Evolutionary conservation across 1,140 invertebrate genomes (phyloP).

Genomic region (Mercenaria mercenaria): DNA sequence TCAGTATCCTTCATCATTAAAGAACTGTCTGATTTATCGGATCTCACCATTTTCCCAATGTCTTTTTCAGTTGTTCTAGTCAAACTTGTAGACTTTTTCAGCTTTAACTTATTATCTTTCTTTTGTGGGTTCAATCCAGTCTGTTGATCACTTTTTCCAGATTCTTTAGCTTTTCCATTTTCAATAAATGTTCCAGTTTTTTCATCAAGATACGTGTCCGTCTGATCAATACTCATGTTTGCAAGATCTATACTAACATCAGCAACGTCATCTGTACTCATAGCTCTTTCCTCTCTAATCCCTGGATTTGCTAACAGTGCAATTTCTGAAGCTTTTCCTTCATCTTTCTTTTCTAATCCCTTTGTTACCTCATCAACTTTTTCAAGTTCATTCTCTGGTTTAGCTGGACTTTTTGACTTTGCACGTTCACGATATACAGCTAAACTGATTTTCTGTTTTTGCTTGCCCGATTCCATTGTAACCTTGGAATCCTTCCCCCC

Average conservation of each 20-base stretch:
- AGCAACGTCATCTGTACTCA: constrained; percentile 33
- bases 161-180: neutral
- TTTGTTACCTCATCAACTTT: neutral
- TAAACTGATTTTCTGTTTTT: constrained; percentile 38
- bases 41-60: neutral
- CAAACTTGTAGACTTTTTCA: constrained; percentile 38
- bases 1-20: neutral
- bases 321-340: neutral
- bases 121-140: neutral
- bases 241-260: constrained; percentile 51
- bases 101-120: constrained; percentile 29
- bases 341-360: neutral
- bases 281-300: constrained; percentile 21
- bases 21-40: constrained; percentile 40
- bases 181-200: constrained; percentile 32
- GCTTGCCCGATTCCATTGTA: neutral
- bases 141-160: neutral
- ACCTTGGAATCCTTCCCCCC: neutral
- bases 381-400: neutral
- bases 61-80: neutral
- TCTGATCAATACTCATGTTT: constrained; percentile 55
- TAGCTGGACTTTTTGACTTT: constrained; percentile 49
- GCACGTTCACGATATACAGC: constrained; percentile 30
- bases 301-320: neutral
- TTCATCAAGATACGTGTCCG: constrained; percentile 29